Base-by-base conservation (phyloP, 2,888 invertebrate genomes). In the Malthinus flaveolus region DNA sequence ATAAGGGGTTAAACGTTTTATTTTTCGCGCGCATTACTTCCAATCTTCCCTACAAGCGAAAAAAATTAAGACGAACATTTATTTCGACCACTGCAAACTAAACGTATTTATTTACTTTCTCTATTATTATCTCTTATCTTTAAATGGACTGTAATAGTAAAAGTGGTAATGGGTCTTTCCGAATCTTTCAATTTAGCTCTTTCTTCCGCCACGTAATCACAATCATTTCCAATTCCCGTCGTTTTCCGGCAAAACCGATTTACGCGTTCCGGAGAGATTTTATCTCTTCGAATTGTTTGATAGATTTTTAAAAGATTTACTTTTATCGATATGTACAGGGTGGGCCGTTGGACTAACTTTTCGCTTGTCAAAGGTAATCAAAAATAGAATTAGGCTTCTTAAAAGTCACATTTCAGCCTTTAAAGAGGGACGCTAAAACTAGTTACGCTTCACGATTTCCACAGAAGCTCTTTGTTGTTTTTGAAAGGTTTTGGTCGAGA, bases 211-310 rank as follows among this genome's bases (percentile, higher is more conserved):
- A 64, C 68, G 72, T 75, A 76, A 76, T 75, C 74, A 72, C 68
- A 68, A 67, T 71, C 69, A 75, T 76, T 75, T 75, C 73, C 75
- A 73, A 75, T 76, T 76, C 75, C 69, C 72, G 70, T 72, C 73
- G 73, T 73, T 75, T 67, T 72, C 74, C 75, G 75, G 73, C 71
- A 72, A 72, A 73, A 75, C 71, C 73, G 73, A 74, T 73, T 74
- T 64, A 72, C 71, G 62, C 70, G 67, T 71, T 71, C 72, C 71
- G 70, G 65, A 63, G 69, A 68, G 65, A 52, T 59, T 59, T 66
- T 69, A 66, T 67, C 68, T 23, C 5, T 61, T 62, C 67, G 66
- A 71, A 70, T 70, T 68, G 67, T 64, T 66, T 68, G 66, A 69
- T 71, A 71, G 66, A 66, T 67, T 66, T 63, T 35, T 3, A 23